phyloP scores from a whole-genome alignment of 2,797 vertebrate species.

The Erethizon dorsatum region DNA sequence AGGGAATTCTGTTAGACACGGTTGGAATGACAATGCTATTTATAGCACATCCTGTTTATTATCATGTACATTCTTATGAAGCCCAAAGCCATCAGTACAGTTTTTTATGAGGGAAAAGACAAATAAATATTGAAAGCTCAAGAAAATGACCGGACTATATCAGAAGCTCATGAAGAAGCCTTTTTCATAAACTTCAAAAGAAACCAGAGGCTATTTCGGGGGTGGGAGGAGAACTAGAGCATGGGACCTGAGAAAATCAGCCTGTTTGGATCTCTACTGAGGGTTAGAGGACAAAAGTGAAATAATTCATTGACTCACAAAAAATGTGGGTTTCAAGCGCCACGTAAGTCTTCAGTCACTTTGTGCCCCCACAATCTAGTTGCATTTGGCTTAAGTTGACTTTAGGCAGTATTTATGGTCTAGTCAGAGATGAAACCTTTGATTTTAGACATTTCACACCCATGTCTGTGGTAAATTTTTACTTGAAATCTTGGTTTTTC shows the following conservation, averaged over 20 bases:
- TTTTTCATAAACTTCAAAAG: conserved; percentile 61
- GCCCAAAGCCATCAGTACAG: conserved; percentile 16
- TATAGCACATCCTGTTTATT: conserved; percentile 60
- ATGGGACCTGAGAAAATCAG: not conserved
- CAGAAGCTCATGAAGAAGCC: not conserved
- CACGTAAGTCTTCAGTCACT: not conserved
- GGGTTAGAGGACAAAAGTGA: not conserved
- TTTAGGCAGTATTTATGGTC: not conserved
- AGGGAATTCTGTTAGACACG: not conserved
- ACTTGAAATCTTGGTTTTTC: not conserved
- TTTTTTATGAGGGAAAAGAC: conserved; percentile 66
- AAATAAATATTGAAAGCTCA: conserved; percentile 74
- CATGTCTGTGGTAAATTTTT: not conserved
- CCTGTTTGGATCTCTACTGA: not conserved
- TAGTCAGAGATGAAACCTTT: not conserved
- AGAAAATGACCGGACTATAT: conserved; percentile 29
- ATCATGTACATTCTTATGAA: conserved; percentile 59
- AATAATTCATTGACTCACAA: not conserved
- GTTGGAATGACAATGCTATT: conserved; percentile 71
- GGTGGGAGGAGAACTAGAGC: not conserved
- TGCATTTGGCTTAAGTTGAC: not conserved
- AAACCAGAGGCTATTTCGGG: not conserved
- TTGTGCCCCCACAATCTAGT: not conserved
- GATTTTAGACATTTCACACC: not conserved
- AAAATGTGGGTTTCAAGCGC: not conserved